A percentile compares a stretch with the other conserved stretches of the same genome.
Conservation (phyloP, 2,797 vertebrate genomes). For the Microctenopoma steveboyesi region DNA sequence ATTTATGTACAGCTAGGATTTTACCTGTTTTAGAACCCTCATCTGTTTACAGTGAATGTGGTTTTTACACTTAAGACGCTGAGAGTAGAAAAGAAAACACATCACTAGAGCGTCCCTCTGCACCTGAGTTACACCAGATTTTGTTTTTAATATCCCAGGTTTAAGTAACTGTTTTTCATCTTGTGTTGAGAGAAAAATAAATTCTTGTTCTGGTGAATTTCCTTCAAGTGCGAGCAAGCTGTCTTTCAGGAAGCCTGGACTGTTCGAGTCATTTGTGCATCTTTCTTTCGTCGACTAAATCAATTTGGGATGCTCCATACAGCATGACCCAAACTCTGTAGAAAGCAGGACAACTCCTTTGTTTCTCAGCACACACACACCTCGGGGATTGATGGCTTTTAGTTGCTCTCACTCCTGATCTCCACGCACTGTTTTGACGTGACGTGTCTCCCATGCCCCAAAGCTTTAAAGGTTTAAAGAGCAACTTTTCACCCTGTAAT, state of each 20-base stretch:
- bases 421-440: slow-evolving; percentile 74
- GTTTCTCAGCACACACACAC: slow-evolving; percentile 60
- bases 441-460: slow-evolving; percentile 71
- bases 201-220: slow-evolving; percentile 9
- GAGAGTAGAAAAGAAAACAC: not conserved
- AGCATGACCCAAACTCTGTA: slow-evolving; percentile 65
- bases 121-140: not conserved
- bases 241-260: slow-evolving; percentile 20
- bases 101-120: too few relatives aligned
- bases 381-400: slow-evolving; percentile 63
- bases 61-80: not conserved
- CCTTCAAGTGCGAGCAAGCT: slow-evolving; percentile 7
- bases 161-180: not conserved
- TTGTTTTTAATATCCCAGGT: not conserved
- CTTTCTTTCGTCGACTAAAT: slow-evolving; percentile 52
- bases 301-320: slow-evolving; percentile 61
- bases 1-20: slow-evolving; percentile 15
- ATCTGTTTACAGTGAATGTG: not conserved
- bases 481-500: slow-evolving; percentile 82
- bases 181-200: slow-evolving; percentile 4
- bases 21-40: not conserved
- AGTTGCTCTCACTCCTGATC: slow-evolving; percentile 70
- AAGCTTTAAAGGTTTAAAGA: slow-evolving; percentile 81
- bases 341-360: slow-evolving; percentile 71
- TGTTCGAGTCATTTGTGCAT: slow-evolving; percentile 14